Evolutionary conservation across 2,888 invertebrate genomes (phyloP).

Genomic region (Lasioglossum pauxillum): DNA sequence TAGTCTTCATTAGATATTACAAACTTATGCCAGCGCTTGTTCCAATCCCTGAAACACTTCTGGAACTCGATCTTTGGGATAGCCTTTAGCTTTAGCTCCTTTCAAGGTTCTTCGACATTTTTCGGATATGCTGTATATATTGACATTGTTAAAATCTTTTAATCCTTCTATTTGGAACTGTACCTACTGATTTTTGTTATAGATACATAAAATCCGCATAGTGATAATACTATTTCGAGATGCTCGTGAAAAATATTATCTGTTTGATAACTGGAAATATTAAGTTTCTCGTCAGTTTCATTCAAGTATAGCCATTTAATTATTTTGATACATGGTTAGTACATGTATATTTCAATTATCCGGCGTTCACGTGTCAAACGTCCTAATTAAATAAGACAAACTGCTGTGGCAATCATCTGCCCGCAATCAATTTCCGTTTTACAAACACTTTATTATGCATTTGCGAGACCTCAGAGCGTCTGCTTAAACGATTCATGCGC

Average conservation of each 20-base stretch:
- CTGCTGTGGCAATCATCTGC: neutral
- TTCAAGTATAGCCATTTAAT: neutral
- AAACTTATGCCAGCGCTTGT: too few relatives aligned
- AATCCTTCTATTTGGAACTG: neutral
- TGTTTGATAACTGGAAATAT: neutral
- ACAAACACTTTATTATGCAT: conserved; percentile 4
- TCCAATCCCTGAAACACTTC: too few relatives aligned
- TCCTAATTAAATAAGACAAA: conserved; percentile 10
- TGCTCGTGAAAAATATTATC: neutral
- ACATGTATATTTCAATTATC: neutral
- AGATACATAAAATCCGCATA: neutral
- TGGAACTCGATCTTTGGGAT: too few relatives aligned
- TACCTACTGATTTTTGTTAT: neutral
- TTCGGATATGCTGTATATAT: too few relatives aligned
- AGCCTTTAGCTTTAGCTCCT: too few relatives aligned
- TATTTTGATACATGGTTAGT: neutral
- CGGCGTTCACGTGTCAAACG: neutral
- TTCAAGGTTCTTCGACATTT: too few relatives aligned
- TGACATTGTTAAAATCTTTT: too few relatives aligned
- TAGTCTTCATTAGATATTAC: too few relatives aligned
- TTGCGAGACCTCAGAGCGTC: conserved; percentile 1
- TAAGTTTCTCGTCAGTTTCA: neutral
- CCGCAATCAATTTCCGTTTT: conserved; percentile 2
- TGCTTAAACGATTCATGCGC: conserved; percentile 8
- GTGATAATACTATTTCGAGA: neutral